Evolutionary conservation across 2,113 vertebrate genomes (phyloP).

Genomic region (Turdus rufiventris): DNA sequence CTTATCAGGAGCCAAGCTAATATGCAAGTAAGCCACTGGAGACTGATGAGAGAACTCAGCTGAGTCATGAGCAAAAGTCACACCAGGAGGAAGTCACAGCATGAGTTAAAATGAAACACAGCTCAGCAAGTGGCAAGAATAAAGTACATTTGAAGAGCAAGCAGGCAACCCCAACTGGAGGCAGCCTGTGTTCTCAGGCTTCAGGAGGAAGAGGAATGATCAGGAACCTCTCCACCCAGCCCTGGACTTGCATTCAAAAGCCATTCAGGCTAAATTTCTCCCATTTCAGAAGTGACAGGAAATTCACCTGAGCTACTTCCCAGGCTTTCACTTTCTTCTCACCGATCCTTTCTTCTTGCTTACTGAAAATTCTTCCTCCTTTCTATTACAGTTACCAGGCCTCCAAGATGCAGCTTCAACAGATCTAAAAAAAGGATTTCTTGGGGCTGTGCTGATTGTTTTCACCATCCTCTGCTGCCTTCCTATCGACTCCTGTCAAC

Average conservation of each 20-base stretch:
- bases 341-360: neutral
- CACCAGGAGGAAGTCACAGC: slow-evolving; percentile 12
- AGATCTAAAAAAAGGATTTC: neutral
- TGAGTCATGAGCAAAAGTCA: neutral
- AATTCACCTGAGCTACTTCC: neutral
- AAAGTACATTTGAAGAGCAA: neutral
- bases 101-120: neutral
- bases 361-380: neutral
- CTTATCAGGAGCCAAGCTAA: neutral
- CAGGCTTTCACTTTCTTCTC: neutral
- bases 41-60: neutral
- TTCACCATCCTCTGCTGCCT: neutral
- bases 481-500: neutral
- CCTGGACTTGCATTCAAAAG: neutral
- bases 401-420: neutral
- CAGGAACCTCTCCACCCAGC: neutral
- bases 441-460: neutral
- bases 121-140: neutral
- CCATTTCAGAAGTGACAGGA: neutral
- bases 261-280: neutral
- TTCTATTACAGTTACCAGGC: neutral
- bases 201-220: neutral
- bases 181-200: neutral
- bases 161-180: neutral
- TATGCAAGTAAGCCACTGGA: neutral